Conservation (phyloP, 2,113 vertebrate species). For the Monopterus albus region DNA sequence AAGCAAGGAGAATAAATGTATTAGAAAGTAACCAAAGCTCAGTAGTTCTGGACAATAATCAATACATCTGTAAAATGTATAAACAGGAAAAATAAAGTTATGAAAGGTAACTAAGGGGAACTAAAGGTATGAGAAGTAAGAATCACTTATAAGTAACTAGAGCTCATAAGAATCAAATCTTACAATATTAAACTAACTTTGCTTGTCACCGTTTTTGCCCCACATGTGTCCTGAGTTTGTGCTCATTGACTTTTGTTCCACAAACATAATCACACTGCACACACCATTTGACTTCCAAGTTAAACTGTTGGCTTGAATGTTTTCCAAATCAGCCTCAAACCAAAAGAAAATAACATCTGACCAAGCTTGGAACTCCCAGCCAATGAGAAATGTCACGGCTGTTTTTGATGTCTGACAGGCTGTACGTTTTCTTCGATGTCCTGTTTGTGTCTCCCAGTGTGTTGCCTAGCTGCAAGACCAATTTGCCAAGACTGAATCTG, state of each 20-base stretch:
- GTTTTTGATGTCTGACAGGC: conserved; percentile 31
- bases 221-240: background rate
- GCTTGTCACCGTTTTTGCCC: background rate
- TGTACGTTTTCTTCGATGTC: conserved; percentile 3
- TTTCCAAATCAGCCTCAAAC: conserved; percentile 9
- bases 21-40: too few relatives aligned
- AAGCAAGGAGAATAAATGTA: too few relatives aligned
- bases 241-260: conserved; percentile 9
- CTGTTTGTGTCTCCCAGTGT: conserved; percentile 14
- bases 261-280: conserved; percentile 3
- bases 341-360: background rate
- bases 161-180: too few relatives aligned
- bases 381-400: background rate
- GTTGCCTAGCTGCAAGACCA: conserved; percentile 35
- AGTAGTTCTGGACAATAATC: too few relatives aligned
- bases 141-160: too few relatives aligned
- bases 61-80: too few relatives aligned
- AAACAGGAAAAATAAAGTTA: too few relatives aligned
- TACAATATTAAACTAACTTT: too few relatives aligned
- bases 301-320: background rate
- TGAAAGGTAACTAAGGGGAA: too few relatives aligned
- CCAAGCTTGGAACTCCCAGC: background rate
- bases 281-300: background rate
- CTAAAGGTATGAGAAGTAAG: too few relatives aligned
- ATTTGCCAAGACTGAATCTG: conserved; percentile 18